Evolutionary conservation across 2,113 vertebrate genomes (phyloP).

Genomic region (Lasiurus cinereus): DNA sequence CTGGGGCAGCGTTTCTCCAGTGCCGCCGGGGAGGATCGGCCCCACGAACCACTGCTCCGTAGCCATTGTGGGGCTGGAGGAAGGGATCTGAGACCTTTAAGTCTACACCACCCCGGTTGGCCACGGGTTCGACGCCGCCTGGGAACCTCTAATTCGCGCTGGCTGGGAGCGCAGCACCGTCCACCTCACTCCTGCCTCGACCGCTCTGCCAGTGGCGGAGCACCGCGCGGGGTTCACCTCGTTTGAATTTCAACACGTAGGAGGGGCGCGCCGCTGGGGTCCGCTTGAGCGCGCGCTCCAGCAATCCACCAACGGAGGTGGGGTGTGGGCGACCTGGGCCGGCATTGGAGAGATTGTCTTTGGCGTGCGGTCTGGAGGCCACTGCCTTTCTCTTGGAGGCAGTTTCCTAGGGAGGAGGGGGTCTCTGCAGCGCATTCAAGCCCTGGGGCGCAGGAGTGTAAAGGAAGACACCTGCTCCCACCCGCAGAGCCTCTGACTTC

Average conservation of each 20-base stretch:
- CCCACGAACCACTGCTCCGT: slow-evolving; percentile 66
- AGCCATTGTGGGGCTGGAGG: slow-evolving; percentile 52
- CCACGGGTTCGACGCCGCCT: background rate
- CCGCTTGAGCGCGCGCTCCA: background rate
- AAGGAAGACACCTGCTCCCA: background rate
- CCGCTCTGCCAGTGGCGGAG: background rate
- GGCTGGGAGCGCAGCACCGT: background rate
- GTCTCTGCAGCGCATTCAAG: background rate
- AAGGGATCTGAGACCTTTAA: background rate
- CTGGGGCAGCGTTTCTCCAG: slow-evolving; percentile 20
- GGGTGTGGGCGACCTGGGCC: background rate
- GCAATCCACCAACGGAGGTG: background rate
- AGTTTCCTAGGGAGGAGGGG: background rate
- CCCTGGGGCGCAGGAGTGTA: background rate
- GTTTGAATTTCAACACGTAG: slow-evolving; percentile 79
- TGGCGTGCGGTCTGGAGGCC: background rate
- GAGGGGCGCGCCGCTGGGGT: slow-evolving; percentile 5
- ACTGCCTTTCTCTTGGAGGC: background rate
- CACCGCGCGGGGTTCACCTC: slow-evolving; percentile 54
- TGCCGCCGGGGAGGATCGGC: background rate
- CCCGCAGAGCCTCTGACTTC: background rate
- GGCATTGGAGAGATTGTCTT: background rate
- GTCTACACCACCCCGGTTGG: background rate
- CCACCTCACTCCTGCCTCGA: background rate
- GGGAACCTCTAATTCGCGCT: background rate